Percentiles rank a stretch among this genome's conserved stretches.
These are phyloP conservation scores for Drosophila setifemur DNA, from an alignment of 1,140 invertebrate genomes.

Conservation along the genomic window DNA sequence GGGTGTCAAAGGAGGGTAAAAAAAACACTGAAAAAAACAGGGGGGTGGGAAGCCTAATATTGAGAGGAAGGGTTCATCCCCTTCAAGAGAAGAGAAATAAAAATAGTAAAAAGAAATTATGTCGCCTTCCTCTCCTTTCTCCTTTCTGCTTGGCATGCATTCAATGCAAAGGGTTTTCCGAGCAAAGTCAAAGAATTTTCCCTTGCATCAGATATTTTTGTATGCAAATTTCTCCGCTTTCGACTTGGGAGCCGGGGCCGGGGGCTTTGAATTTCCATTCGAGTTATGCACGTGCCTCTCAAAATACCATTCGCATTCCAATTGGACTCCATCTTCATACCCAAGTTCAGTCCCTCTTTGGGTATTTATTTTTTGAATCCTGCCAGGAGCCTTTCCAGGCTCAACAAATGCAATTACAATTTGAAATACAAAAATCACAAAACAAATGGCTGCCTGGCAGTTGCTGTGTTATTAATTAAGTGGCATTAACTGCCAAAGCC, in stretches of 20 bases:
- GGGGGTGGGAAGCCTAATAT: neutral
- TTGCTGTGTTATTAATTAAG: constrained; percentile 66
- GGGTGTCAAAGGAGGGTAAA: neutral
- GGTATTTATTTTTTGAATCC: constrained; percentile 36
- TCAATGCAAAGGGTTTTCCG: too few species aligned
- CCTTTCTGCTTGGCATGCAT: constrained; percentile 28
- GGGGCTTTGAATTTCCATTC: constrained; percentile 24
- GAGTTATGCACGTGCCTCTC: constrained; percentile 14
- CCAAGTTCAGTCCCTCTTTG: constrained; percentile 45
- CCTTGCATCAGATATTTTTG: constrained; percentile 32
- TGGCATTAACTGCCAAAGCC: constrained; percentile 51
- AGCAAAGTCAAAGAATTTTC: constrained; percentile 36
- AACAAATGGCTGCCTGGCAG: constrained; percentile 29
- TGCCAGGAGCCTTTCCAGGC: constrained; percentile 8
- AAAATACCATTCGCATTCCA: neutral
- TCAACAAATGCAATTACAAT: constrained; percentile 55
- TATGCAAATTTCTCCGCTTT: constrained; percentile 42
- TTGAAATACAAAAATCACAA: constrained; percentile 19
- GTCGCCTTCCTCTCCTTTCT: constrained; percentile 4
- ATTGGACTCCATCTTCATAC: neutral
- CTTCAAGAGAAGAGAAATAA: neutral
- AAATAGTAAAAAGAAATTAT: constrained; percentile 8
- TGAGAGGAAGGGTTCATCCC: too few species aligned
- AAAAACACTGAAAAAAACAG: too few species aligned
- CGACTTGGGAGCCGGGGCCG: constrained; percentile 13